A percentile compares a stretch with the other conserved stretches of the same genome.
These are phyloP conservation scores for Naja naja DNA, from an alignment of 2,113 vertebrate species.

Conservation along the genomic window DNA sequence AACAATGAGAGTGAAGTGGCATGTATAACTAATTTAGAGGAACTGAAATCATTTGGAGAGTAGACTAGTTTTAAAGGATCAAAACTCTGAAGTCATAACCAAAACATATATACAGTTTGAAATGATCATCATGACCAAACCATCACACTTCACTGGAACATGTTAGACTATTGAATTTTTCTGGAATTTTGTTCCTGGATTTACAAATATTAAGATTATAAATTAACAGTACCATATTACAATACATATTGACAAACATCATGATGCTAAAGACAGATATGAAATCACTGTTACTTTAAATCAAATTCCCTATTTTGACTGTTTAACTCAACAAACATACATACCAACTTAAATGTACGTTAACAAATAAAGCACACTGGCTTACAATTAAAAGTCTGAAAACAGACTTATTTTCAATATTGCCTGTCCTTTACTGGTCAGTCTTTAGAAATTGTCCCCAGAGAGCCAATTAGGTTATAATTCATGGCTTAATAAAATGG, in stretches of 20 bases:
- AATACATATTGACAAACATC: not conserved
- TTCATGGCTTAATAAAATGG: not conserved
- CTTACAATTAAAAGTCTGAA: not conserved
- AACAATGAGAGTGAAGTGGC: constrained; percentile 19
- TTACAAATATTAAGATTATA: not conserved
- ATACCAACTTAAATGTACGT: not conserved
- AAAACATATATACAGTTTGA: not conserved
- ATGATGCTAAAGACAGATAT: not conserved
- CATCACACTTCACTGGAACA: not conserved
- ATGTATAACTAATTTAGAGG: constrained; percentile 5
- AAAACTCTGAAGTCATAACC: not conserved
- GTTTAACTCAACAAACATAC: not conserved
- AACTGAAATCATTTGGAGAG: not conserved
- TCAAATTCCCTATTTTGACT: not conserved
- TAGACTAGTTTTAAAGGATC: not conserved
- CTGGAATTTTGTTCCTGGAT: not conserved
- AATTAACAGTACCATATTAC: not conserved
- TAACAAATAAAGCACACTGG: not conserved
- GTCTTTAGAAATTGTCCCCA: not conserved
- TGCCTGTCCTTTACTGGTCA: not conserved
- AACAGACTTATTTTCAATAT: not conserved
- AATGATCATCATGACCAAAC: not conserved
- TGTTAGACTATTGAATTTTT: not conserved
- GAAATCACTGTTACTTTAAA: not conserved
- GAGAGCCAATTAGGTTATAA: not conserved